These are phyloP conservation scores for Congeria kusceri DNA, from an alignment of 2,888 invertebrate species.

Conservation along the genomic window DNA sequence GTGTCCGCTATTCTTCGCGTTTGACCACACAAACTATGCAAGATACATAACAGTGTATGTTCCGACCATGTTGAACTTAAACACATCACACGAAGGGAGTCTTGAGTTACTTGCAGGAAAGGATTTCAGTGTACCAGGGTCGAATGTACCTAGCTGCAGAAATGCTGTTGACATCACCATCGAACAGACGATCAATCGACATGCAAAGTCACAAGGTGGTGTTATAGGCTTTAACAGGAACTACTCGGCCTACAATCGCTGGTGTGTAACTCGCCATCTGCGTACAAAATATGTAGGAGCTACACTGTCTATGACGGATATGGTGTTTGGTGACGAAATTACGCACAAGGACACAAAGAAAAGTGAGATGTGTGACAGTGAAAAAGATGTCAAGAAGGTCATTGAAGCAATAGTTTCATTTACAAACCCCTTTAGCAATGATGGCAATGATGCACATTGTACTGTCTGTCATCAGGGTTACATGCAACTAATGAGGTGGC, in stretches of 20 bases:
- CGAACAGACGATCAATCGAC: slow-evolving; percentile 58
- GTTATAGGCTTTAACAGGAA: slow-evolving; percentile 55
- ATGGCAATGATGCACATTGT: slow-evolving; percentile 32
- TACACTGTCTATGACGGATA: slow-evolving; percentile 23
- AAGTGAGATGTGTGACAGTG: slow-evolving; percentile 22
- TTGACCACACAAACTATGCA: slow-evolving; percentile 46
- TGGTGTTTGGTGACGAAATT: slow-evolving; percentile 18
- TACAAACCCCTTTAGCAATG: slow-evolving; percentile 43
- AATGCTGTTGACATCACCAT: slow-evolving; percentile 58
- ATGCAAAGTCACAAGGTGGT: slow-evolving; percentile 53
- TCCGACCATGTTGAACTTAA: slow-evolving; percentile 35
- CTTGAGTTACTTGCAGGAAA: slow-evolving; percentile 26
- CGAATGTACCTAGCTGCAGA: slow-evolving; percentile 32
- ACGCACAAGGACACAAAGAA: slow-evolving; percentile 38
- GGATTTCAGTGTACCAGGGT: slow-evolving; percentile 54
- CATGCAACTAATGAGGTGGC: slow-evolving; percentile 27
- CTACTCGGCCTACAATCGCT: slow-evolving; percentile 45
- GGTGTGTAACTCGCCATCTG: slow-evolving; percentile 41
- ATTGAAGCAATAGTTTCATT: slow-evolving; percentile 28
- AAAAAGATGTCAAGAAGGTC: slow-evolving; percentile 27
- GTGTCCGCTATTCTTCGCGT: slow-evolving; percentile 46
- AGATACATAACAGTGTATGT: slow-evolving; percentile 48
- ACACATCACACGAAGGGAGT: slow-evolving; percentile 45
- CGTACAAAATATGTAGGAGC: slow-evolving; percentile 43
- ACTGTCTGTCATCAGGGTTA: slow-evolving; percentile 52